Base-by-base conservation (phyloP, 1,140 invertebrate species). In the Aphidius ervi region DNA sequence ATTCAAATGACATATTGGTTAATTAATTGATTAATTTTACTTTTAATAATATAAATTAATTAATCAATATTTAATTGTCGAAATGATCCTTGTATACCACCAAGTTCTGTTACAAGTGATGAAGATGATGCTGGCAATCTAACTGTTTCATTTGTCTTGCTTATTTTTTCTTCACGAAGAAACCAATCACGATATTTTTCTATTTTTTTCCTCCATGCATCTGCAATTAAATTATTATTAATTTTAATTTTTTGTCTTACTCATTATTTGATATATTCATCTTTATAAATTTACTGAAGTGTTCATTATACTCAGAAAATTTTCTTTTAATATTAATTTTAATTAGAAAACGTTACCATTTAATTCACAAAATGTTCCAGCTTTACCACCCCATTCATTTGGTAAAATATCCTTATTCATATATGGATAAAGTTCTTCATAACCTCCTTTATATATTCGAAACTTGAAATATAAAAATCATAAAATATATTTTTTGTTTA, bases 61-160 rank as follows among this genome's bases (percentile, higher is more conserved):
- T 63, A 82, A 70, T 82, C 81, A 45, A 82, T 78, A 49, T 78
- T 79, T 5, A 82, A 65, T 63, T 82, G 76, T 54, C 80, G 65
- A 56, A 82, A 82, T 8, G 80, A 77, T 46, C 81, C 81, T 54
- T 82, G 79, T 31, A 81, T 62, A 3, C 76, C 79, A 20, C 77
- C 74, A 4, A 81, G 62, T 52, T 82, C 77, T 8, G 65, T 57
- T 7, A 65, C 20, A 5, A 77, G 56, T 5, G 64, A 65, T 5
- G 74, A 70, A 56, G 78, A 79, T 1, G 65, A 69, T 42, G 70
- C 72, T 4, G 75, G 72, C 5, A 76, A 63, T 42, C 81, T 73
- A 6, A 72, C 73, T 0, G 65, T 78, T 61, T 82, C 81, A 56
- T 82, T 70, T 0, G 75, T 75, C 43, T 72, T 69, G 46, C 75